Conservation (phyloP, 2,888 invertebrate genomes). For the Anarsia innoxiella region DNA sequence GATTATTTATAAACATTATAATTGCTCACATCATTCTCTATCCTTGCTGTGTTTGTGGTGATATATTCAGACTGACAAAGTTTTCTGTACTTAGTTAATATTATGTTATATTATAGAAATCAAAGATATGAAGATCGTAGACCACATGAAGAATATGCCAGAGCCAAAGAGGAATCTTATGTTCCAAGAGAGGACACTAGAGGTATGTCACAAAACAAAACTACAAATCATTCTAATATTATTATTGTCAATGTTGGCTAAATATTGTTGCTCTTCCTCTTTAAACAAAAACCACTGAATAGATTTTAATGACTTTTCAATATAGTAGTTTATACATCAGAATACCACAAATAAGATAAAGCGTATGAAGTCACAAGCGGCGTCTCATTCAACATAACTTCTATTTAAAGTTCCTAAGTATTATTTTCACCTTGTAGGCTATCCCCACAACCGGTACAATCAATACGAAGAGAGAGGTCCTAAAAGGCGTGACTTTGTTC, state of each 20-base stretch:
- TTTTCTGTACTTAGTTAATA: background rate
- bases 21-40: background rate
- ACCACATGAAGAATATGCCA: constrained; percentile 39
- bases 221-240: no score
- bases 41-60: background rate
- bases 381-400: no score
- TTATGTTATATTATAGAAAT: constrained; percentile 28
- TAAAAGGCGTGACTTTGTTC: constrained; percentile 45
- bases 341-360: no score
- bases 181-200: constrained; percentile 45
- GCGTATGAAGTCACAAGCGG: no score
- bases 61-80: no score
- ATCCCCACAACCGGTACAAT: constrained; percentile 40
- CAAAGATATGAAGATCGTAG: constrained; percentile 44
- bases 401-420: no score
- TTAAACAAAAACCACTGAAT: no score
- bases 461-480: constrained; percentile 50
- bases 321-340: no score
- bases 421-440: no score
- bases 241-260: background rate
- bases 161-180: constrained; percentile 44
- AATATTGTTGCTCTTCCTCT: no score
- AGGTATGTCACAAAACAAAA: no score
- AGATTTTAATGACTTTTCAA: no score
- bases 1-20: background rate